A percentile compares a stretch with the other conserved stretches of the same genome.
Conservation (phyloP, 2,797 vertebrate genomes). For the Cheirogaleus major region DNA sequence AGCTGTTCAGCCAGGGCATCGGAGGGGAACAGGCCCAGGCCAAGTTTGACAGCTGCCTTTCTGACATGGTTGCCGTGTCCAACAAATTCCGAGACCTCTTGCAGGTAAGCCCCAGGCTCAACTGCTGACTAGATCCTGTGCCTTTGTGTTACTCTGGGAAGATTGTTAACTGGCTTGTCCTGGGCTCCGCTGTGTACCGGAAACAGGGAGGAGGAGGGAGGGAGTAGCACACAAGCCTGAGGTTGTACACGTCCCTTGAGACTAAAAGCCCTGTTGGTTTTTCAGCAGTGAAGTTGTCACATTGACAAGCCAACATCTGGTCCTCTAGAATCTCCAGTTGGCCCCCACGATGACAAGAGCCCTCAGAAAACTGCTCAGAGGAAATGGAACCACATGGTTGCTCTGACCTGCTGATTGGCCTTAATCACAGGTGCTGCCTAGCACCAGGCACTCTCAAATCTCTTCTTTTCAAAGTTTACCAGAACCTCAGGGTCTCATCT, state of each 20-base stretch:
- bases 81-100: slow-evolving; percentile 96
- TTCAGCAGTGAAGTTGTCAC: neutral
- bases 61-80: slow-evolving; percentile 94
- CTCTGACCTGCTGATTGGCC: neutral
- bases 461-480: neutral
- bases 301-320: neutral
- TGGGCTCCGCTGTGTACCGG: neutral
- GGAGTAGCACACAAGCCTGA: neutral
- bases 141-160: neutral
- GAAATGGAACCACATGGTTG: neutral
- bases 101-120: slow-evolving; percentile 88
- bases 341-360: slow-evolving; percentile 41
- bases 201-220: neutral
- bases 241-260: neutral
- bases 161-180: neutral
- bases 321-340: neutral
- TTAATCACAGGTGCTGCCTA: neutral
- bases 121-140: neutral
- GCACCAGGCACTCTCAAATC: neutral
- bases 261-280: neutral
- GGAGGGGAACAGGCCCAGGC: slow-evolving; percentile 92
- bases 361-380: slow-evolving; percentile 62
- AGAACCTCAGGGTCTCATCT: neutral
- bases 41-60: slow-evolving; percentile 98
- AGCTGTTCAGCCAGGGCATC: slow-evolving; percentile 93